Conservation (phyloP, 2,113 vertebrate genomes). For the Zapornia atra region DNA sequence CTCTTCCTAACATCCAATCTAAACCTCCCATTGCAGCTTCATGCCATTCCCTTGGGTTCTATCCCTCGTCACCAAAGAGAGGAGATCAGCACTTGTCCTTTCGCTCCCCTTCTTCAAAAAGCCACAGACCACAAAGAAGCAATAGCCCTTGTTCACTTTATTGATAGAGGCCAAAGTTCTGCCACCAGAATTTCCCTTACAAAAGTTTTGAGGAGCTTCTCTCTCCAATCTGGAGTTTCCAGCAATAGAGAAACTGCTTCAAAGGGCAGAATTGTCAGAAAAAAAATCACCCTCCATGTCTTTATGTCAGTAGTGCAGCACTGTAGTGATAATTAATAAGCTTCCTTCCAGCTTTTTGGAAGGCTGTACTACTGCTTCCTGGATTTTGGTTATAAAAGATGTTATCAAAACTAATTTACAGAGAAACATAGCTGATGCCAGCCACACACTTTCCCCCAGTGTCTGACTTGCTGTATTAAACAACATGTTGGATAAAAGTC, state of each 20-base stretch:
- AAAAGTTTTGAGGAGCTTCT: not conserved
- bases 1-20: no score
- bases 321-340: not conserved
- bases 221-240: not conserved
- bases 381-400: not conserved
- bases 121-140: no score
- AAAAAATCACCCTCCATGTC: not conserved
- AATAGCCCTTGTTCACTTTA: not conserved
- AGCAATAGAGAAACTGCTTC: not conserved
- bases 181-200: not conserved
- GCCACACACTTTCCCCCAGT: not conserved
- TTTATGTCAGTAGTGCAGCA: not conserved
- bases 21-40: no score
- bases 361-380: not conserved
- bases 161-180: not conserved
- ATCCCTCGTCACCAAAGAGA: no score
- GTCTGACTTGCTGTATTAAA: not conserved
- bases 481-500: not conserved
- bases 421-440: not conserved
- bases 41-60: no score
- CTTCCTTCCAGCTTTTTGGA: not conserved
- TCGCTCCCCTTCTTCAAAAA: no score
- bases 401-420: not conserved
- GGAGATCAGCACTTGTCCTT: no score
- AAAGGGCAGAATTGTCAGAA: not conserved